Base-by-base conservation (phyloP, 2,797 vertebrate genomes). In the Spondyliosoma cantharus region DNA sequence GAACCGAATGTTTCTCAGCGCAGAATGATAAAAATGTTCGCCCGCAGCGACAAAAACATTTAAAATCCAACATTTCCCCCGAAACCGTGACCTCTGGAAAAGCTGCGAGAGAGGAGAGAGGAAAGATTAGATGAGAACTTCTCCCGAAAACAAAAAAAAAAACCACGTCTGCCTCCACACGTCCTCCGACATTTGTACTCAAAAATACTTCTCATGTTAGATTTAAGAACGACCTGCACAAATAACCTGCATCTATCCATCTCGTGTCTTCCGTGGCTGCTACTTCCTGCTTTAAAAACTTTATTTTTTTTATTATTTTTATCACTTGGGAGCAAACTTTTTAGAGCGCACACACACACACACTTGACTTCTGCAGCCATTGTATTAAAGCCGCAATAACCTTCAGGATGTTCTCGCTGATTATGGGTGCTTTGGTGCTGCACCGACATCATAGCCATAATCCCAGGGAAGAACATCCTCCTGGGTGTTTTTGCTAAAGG, bases 391-490 rank as follows among this genome's bases (percentile, higher is more conserved):
- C 83, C 62, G 71, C 71, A 74, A 53, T 77, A 86, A 90, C 86
- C 87, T 87, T 76, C 50, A 69, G 88, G 84, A 78, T 66, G 80
- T 81, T 85, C 76, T 81, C 24, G 15, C 63, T 29, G 87, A 78
- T 88, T 82, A 87, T 45, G 52, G 81, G 68, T 12, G 76, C 82
- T 69, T 70, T 83, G 82, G 82, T 82, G 74, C 88, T 75, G 77
- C 78, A 72, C 81, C 75, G 63, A 24, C 82, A 82, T 85, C 81
- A 45, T 2, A 20, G 73, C 70, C 71, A 67, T 90, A 86, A 87
- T 86, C 87, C 89, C 72, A 32, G 43, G n/a, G 69, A 87, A 76
- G 81, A 87, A 76, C 74, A 59, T 13, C 80, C 89, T 84, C 70
- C 68, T 76, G 82, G 89, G 67, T 89, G 64, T 86, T 89, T 88